Base-by-base conservation (phyloP, 1,140 invertebrate species). In the Neodiprion lecontei region DNA sequence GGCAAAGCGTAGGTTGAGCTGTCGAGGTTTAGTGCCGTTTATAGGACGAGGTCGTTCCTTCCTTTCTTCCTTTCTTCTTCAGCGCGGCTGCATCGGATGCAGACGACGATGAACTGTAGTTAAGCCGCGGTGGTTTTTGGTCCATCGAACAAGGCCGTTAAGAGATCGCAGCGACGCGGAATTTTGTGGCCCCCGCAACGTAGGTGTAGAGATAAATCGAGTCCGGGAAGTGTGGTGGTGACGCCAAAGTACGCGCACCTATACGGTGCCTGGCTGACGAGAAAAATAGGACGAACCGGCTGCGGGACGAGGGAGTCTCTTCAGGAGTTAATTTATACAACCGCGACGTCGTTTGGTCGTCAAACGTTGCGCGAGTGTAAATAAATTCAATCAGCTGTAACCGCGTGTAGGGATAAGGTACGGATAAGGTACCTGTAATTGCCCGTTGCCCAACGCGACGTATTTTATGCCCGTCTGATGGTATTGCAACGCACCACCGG, bases 1-100 rank as follows among this genome's bases (percentile, higher is more conserved):
- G 61, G 61, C 61, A 66, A 4, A 14, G 61, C 21, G 21, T 66
- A 21, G 61, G 61, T 40, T 21, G 61, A 3, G 61, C 21, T 21
- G 61, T 66, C 14, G 21, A 66, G 68, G 68, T 69, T 69, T 69
- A 69, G 68, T 69, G 73, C 72, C 73, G 73, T 70, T 80, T 82
- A 65, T 81, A 76, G 79, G 80, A 81, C 80, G 81, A 81, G 81
- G 81, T 81, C 81, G 80, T 82, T 81, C 75, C 76, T 12, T 61
- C 1, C 28, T 61, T 17, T 17, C 53, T 8, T 7, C 11, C n/a
- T 61, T 61, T 12, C 53, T 61, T 61, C 53, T 61, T 61, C 53
- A 9, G 11, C 53, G 0, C 11, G 53, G 53, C n/a, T 40, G 28
- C 28, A 40, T 40, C 28, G 28, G 28, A 40, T 40, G 28, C 28